Conservation (phyloP, 2,888 invertebrate species). For the Hymenopus coronatus region DNA sequence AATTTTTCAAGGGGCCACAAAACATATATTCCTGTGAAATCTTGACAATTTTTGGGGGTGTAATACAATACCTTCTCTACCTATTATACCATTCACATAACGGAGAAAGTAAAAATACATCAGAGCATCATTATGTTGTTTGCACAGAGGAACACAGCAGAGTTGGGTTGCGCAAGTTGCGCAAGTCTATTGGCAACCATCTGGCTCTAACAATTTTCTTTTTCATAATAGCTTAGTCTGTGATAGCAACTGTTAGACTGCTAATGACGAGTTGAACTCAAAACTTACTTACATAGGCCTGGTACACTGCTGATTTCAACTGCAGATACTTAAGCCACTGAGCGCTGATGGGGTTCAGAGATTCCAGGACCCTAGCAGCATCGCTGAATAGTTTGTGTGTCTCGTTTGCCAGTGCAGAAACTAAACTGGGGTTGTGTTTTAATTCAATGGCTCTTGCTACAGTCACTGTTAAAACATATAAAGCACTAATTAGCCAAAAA, state of each 20-base stretch:
- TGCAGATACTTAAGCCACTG: conserved; percentile 61
- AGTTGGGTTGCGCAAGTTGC: too few relatives aligned
- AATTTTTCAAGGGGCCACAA: too few relatives aligned
- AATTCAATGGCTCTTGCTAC: conserved; percentile 63
- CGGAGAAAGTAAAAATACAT: too few relatives aligned
- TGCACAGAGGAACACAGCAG: too few relatives aligned
- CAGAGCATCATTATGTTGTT: too few relatives aligned
- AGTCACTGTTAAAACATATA: conserved; percentile 48
- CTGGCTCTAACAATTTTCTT: background rate
- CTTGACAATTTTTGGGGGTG: too few relatives aligned
- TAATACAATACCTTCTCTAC: too few relatives aligned
- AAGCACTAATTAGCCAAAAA: background rate
- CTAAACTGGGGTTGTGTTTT: conserved; percentile 57
- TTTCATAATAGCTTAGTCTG: background rate
- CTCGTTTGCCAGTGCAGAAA: conserved; percentile 60
- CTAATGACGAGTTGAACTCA: background rate
- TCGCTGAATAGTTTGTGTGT: conserved; percentile 57
- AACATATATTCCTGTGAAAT: too few relatives aligned
- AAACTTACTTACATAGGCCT: conserved; percentile 53
- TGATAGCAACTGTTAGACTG: background rate
- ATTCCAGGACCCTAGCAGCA: conserved; percentile 55
- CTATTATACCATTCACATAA: too few relatives aligned
- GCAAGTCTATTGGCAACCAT: too few relatives aligned
- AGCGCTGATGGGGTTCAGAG: conserved; percentile 45
- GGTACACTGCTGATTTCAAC: conserved; percentile 58